These are phyloP conservation scores for Naja naja DNA, from an alignment of 2,113 vertebrate species.

Conservation along the genomic window DNA sequence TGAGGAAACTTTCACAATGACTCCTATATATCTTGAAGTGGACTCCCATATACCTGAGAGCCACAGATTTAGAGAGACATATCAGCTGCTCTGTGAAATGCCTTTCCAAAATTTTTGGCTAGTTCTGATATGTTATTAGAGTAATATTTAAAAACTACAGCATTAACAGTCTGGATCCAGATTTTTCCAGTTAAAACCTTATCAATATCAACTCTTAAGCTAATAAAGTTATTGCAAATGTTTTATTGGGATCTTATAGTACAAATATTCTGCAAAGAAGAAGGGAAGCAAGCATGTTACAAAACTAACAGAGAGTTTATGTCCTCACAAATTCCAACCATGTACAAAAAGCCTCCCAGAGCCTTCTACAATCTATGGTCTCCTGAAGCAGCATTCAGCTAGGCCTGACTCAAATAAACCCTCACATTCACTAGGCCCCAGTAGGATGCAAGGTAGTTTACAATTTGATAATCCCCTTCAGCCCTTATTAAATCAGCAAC, in stretches of 20 bases:
- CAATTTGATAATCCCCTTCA: constrained; percentile 73
- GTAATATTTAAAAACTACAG: neutral
- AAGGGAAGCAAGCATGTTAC: constrained; percentile 25
- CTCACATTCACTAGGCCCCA: constrained; percentile 63
- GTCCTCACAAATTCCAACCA: constrained; percentile 49
- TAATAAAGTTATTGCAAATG: constrained; percentile 6
- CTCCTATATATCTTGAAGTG: neutral
- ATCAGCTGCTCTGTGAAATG: neutral
- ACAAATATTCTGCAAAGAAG: neutral
- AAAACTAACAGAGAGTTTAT: constrained; percentile 27
- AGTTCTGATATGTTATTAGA: neutral
- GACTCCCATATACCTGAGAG: neutral
- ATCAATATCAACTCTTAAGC: neutral
- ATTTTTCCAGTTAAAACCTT: neutral
- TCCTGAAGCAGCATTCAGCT: constrained; percentile 52
- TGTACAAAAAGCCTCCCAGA: constrained; percentile 46
- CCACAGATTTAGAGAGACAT: neutral
- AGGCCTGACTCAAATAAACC: constrained; percentile 58
- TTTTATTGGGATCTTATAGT: neutral
- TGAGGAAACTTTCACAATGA: neutral
- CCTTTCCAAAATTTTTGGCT: neutral
- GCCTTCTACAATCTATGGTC: constrained; percentile 38
- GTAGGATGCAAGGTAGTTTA: constrained; percentile 64
- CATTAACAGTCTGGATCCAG: neutral
- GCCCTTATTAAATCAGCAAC: constrained; percentile 69